Conservation (phyloP, 2,888 invertebrate genomes). For the Stomorhina lunata region DNA sequence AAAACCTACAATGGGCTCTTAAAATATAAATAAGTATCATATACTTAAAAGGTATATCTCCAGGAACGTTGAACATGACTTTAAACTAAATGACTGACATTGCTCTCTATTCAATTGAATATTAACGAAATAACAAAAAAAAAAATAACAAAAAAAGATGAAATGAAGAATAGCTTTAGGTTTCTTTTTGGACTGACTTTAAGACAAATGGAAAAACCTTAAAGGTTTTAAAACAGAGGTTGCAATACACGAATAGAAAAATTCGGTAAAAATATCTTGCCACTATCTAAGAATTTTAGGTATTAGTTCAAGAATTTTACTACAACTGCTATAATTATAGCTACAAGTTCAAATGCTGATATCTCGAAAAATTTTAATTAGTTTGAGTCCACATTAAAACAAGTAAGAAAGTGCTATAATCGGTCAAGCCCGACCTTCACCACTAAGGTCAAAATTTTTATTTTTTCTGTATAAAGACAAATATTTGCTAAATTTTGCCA, state of each 20-base stretch:
- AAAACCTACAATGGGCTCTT: conserved; percentile 62
- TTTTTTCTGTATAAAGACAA: no score
- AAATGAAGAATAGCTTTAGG: neutral
- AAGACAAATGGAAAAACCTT: conserved; percentile 34
- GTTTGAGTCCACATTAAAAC: no score
- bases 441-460: no score
- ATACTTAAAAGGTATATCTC: conserved; percentile 50
- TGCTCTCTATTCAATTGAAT: conserved; percentile 61
- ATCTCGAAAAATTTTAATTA: no score
- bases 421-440: no score
- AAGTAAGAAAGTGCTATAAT: no score
- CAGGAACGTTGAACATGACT: conserved; percentile 55
- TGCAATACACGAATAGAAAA: conserved; percentile 8
- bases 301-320: no score
- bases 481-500: no score
- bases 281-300: no score
- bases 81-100: conserved; percentile 62
- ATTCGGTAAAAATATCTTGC: no score
- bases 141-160: neutral
- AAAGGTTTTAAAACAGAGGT: neutral
- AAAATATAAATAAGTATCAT: conserved; percentile 35
- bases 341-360: no score
- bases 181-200: conserved; percentile 6
- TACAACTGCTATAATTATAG: no score
- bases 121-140: conserved; percentile 9